phyloP scores from a whole-genome alignment of 2,113 vertebrate species.

The Climacteris rufus region DNA sequence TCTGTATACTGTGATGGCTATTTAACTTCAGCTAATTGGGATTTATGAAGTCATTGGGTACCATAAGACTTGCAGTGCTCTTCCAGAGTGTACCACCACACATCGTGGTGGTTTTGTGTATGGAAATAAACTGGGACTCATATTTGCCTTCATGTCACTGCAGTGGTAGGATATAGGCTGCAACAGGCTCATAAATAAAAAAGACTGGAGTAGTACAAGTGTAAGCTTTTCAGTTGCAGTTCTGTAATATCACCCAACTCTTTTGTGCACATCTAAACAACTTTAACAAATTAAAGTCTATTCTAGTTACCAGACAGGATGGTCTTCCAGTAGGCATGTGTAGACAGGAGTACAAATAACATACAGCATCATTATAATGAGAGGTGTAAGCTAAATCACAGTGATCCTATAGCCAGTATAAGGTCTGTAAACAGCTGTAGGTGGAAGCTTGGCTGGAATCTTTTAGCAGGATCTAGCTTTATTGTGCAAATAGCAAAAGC shows the following conservation, averaged over 20 bases:
- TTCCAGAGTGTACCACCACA: not conserved
- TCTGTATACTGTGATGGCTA: not conserved
- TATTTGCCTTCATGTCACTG: not conserved
- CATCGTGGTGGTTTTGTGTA: not conserved
- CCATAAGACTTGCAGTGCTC: not conserved
- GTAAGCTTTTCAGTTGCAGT: not conserved
- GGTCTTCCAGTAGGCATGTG: not conserved
- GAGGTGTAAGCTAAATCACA: not conserved
- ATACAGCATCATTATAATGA: not conserved
- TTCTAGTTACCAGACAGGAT: conserved; percentile 33
- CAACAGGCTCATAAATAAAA: not conserved
- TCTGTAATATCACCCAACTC: not conserved
- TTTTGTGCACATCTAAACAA: not conserved
- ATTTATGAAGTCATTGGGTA: not conserved
- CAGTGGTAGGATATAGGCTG: not conserved
- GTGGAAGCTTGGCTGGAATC: not conserved
- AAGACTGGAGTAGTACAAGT: not conserved
- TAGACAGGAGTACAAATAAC: conserved; percentile 35
- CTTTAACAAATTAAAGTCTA: conserved; percentile 33
- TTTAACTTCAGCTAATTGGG: not conserved
- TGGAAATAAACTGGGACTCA: not conserved
- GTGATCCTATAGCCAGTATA: not conserved
- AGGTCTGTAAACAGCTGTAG: not conserved
- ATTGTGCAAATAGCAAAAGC: not conserved
- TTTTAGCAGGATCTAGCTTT: not conserved